phyloP scores from a whole-genome alignment of 2,113 vertebrate genomes.

The Microcebus lehilahytsara region DNA sequence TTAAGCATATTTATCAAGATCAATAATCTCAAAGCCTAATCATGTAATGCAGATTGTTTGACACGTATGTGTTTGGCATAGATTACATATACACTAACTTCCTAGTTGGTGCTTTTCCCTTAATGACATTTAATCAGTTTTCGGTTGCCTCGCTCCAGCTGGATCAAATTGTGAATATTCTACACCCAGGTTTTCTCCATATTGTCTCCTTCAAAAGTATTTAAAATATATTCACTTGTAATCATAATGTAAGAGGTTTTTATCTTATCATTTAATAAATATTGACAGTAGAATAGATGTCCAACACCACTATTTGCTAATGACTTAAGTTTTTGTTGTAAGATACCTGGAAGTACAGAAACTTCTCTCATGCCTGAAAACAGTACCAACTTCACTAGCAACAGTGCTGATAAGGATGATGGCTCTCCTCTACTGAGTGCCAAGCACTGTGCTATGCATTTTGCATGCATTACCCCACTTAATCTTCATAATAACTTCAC shows the following conservation, averaged over 20 bases:
- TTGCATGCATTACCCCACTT: background rate
- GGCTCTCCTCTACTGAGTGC: background rate
- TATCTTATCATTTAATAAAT: background rate
- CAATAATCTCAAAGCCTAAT: background rate
- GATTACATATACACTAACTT: background rate
- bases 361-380: background rate
- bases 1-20: background rate
- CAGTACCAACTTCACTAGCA: too few relatives aligned
- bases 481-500: background rate
- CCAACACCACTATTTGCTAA: background rate
- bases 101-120: background rate
- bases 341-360: background rate
- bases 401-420: background rate
- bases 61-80: background rate
- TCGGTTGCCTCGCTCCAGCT: background rate
- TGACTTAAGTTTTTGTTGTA: background rate
- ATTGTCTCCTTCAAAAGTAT: background rate
- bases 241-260: background rate
- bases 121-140: background rate
- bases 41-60: background rate
- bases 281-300: background rate
- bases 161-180: background rate
- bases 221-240: background rate
- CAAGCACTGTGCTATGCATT: background rate
- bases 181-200: background rate